These are phyloP conservation scores for Silurus lanzhouensis DNA, from an alignment of 2,797 vertebrate species.

Conservation along the genomic window DNA sequence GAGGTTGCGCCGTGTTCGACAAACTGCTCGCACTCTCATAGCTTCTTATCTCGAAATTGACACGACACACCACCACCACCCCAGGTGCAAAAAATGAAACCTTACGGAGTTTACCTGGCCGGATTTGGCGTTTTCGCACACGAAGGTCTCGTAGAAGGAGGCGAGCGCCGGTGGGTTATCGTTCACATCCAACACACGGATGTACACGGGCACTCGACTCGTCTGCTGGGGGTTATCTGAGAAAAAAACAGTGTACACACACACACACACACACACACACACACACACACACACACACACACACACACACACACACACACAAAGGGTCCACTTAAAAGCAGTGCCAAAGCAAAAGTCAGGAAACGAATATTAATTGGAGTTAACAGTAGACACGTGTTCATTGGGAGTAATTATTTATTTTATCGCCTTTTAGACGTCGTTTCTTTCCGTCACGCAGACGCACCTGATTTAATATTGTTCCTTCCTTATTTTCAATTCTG, in stretches of 20 bases:
- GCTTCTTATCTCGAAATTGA: conserved; percentile 49
- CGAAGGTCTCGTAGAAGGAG: conserved; percentile 87
- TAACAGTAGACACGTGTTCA: neutral
- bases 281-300: conserved; percentile 13
- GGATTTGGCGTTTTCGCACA: conserved; percentile 90
- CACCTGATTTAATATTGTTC: neutral
- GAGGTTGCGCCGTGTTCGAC: conserved; percentile 50
- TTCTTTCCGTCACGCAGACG: neutral
- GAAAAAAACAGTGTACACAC: conserved; percentile 21
- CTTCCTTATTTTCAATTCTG: neutral
- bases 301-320: neutral
- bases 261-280: neutral
- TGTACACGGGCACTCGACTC: conserved; percentile 84
- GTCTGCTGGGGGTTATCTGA: conserved; percentile 88
- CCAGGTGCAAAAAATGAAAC: no score
- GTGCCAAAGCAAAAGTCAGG: neutral
- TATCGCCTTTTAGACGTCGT: neutral
- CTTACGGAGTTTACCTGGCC: conserved; percentile 80
- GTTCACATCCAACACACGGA: conserved; percentile 90
- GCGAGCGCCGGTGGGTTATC: conserved; percentile 92
- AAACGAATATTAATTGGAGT: neutral
- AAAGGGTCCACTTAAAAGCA: neutral
- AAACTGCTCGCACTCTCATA: conserved; percentile 40
- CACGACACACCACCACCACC: neutral
- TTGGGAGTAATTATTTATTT: conserved; percentile 9